Base-by-base conservation (phyloP, 64 coral and sea anemone species). In the Stichodactyla helianthus region DNA sequence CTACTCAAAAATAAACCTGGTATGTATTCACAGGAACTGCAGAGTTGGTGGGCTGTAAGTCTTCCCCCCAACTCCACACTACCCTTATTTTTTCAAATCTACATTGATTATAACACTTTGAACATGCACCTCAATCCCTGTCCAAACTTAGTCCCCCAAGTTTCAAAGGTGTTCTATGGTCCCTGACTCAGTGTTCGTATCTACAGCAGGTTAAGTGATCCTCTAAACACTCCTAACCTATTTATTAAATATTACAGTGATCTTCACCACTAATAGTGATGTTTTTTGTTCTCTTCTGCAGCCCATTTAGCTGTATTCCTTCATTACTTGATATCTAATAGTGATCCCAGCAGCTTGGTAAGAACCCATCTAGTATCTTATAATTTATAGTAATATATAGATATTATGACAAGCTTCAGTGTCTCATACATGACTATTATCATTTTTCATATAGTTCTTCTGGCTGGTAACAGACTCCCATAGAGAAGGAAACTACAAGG, bases 281-380 rank as follows among this genome's bases (percentile, higher is more conserved):
- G 35, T 59, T 84, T 12, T 84, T 88, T 92, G 8, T 77, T 84
- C 6, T 77, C 77, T 85, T 92, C 5, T 44, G 35, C 70, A 99
- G 97, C 97, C 71, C 97, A 99, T 70, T 67, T 99, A 77, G 93
- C 93, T 51, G 97, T 99, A n/a, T 99, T 99, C 57, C 93, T 99
- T 77, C 97, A 99, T 89, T 99, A 99, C 77, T 88, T 95, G 55
- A 95, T 99, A 79, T 99, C 97, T 31, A 99, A 99, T 86, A 93
- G 88, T 88, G 97, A 99, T 91, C 97, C 97, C 92, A 99, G 93
- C 83, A 95, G 93, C 50, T 91, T 99, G 97, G 97, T 99, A 91
- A 87, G 97, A 44, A 44, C 35, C 35, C 35, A 44, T 44, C 35
- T 44, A 44, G 35, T 44, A 44, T 44, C 35, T 44, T 44, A 3